Evolutionary conservation across 1,140 invertebrate species (phyloP).

Genomic region (Saccostrea glomerata): DNA sequence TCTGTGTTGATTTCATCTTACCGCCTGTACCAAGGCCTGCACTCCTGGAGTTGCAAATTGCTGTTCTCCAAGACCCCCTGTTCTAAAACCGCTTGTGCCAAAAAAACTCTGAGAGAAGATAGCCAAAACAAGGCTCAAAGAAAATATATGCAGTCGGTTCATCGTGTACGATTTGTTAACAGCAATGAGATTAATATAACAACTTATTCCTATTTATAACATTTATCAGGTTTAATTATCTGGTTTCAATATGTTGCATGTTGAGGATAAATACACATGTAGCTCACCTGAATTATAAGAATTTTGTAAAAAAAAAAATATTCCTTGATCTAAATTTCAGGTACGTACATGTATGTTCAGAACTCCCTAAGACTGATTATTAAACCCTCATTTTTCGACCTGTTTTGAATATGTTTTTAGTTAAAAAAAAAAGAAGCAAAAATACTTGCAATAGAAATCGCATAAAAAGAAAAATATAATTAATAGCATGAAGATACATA

Average conservation of each 20-base stretch:
- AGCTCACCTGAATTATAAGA: not conserved
- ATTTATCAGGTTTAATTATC: not conserved
- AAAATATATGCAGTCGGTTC: not conserved
- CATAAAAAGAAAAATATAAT: too few species aligned
- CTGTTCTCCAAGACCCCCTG: not conserved
- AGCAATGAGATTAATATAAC: not conserved
- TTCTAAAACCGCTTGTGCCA: not conserved
- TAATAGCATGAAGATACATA: too few species aligned
- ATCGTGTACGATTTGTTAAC: not conserved
- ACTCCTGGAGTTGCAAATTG: not conserved
- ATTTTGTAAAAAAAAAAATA: too few species aligned
- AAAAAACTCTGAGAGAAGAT: not conserved
- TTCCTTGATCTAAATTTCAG: too few species aligned
- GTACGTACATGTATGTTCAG: too few species aligned
- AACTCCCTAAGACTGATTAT: too few species aligned
- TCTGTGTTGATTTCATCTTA: not conserved
- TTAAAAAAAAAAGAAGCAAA: too few species aligned
- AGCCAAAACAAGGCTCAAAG: not conserved
- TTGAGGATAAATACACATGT: not conserved
- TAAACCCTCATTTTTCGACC: too few species aligned
- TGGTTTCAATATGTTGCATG: not conserved
- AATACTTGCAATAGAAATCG: too few species aligned
- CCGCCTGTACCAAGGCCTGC: not conserved
- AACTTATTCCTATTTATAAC: not conserved
- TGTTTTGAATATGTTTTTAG: too few species aligned